Conservation (phyloP, 2,797 vertebrate genomes). For the Sebastes vulpes region DNA sequence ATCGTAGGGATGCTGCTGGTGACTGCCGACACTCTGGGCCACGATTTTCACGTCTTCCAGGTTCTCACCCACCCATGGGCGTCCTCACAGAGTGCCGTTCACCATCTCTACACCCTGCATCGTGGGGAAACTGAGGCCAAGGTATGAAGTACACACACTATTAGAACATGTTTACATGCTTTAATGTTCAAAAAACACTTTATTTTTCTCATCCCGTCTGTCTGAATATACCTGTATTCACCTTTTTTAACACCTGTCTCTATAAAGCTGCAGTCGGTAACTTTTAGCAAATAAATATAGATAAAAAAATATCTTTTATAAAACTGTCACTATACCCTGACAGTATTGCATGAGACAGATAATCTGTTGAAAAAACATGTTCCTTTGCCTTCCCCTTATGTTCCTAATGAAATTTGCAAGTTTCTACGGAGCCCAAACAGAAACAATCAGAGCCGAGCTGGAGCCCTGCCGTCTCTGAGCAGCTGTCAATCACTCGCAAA, state of each 20-base stretch:
- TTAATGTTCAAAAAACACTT: too few relatives aligned
- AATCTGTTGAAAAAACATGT: too few relatives aligned
- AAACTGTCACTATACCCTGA: too few relatives aligned
- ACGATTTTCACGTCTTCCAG: constrained; percentile 98
- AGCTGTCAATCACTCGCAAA: too few relatives aligned
- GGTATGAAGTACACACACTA: constrained; percentile 81
- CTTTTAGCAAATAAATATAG: background rate
- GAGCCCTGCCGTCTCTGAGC: too few relatives aligned
- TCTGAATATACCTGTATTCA: background rate
- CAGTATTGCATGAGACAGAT: too few relatives aligned
- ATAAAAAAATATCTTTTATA: too few relatives aligned
- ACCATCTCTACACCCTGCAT: constrained; percentile 98
- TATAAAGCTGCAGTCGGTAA: background rate
- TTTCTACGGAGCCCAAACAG: accelerated
- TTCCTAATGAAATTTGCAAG: too few relatives aligned
- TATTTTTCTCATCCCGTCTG: background rate
- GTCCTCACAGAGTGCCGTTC: constrained; percentile 96
- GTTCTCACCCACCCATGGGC: constrained; percentile 98
- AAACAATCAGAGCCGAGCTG: too few relatives aligned
- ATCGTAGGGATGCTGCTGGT: constrained; percentile 95
- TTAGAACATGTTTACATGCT: too few relatives aligned
- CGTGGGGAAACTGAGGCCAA: constrained; percentile 99
- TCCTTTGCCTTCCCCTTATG: accelerated
- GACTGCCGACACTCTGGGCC: constrained; percentile 95
- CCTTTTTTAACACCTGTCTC: background rate